Base-by-base conservation (phyloP, 2,888 invertebrate genomes). In the Hypomecis atomaria region DNA sequence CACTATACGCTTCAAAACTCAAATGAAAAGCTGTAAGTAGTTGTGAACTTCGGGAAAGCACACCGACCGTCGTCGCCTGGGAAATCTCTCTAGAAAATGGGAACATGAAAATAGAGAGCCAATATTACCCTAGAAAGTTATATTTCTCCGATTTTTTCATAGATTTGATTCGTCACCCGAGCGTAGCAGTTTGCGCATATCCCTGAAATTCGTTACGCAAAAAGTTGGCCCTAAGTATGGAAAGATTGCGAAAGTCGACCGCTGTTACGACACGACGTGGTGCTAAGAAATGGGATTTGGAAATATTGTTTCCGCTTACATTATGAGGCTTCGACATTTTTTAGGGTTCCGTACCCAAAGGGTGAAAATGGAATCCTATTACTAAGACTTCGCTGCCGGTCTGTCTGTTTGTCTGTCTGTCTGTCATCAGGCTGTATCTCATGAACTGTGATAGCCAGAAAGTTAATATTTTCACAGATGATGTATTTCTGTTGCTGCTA, bases 41-140 rank as follows among this genome's bases (percentile, higher is more conserved):
- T 5, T 45, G 54, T 52, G 45, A 60, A 67, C 42, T 63, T 63
- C 11, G 52, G 40, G 50, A 57, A 55, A 54, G 47, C 60, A 53
- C n/a, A 54, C 44, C 43, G 47, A 40, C 43, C 43, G 60, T 57
- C 52, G 63, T 58, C 66, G 54, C 66, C 36, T 53, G 66, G 66
- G 66, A 67, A 67, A 67, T 72, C 69, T 66, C 62, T 60, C 59
- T 58, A 57, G 53, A 62, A 70, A 68, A 53, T 62, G 65, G 66
- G 47, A 69, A 66, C 59, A 66, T 61, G 56, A 71, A 71, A 72
- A 72, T 66, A 66, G 66, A 65, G 67, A 57, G 45, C 47, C 59
- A 64, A 61, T 62, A 55, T 62, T 59, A 66, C 59, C 63, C 64
- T 61, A 61, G 56, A 69, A 61, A 68, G 42, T 66, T 66, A 59